Evolutionary conservation across 2,113 vertebrate genomes (phyloP).

Genomic region (Propithecus coquereli): DNA sequence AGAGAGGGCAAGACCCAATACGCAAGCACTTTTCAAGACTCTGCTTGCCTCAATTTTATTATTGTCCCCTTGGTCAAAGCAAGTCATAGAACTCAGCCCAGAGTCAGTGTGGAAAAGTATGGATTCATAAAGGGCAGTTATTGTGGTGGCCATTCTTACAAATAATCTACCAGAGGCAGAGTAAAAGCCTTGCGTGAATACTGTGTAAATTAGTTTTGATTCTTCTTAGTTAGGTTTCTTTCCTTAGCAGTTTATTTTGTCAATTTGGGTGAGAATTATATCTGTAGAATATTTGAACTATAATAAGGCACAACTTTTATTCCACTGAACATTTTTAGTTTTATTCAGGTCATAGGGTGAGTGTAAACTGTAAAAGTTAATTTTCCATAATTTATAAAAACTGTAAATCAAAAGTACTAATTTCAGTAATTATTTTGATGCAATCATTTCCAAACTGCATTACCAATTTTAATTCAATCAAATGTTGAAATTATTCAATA

Average conservation of each 20-base stretch:
- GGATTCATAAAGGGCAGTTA: neutral
- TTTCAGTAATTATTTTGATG: constrained; percentile 2
- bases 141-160: neutral
- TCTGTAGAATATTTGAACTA: neutral
- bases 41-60: neutral
- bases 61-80: neutral
- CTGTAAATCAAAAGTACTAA: neutral
- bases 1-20: neutral
- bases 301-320: neutral
- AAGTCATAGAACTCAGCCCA: neutral
- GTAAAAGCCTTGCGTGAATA: neutral
- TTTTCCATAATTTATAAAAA: constrained; percentile 25
- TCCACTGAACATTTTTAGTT: constrained; percentile 7
- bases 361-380: neutral
- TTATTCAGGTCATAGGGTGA: neutral
- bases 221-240: neutral
- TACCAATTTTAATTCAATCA: neutral
- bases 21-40: neutral
- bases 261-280: neutral
- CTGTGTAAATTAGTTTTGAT: neutral
- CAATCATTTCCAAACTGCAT: neutral
- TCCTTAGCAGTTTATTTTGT: neutral
- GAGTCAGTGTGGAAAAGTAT: neutral
- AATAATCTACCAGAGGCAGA: neutral
- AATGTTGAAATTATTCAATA: neutral